Evolutionary conservation across 2,797 vertebrate species (phyloP).

Genomic region (Chiloscyllium punctatum): DNA sequence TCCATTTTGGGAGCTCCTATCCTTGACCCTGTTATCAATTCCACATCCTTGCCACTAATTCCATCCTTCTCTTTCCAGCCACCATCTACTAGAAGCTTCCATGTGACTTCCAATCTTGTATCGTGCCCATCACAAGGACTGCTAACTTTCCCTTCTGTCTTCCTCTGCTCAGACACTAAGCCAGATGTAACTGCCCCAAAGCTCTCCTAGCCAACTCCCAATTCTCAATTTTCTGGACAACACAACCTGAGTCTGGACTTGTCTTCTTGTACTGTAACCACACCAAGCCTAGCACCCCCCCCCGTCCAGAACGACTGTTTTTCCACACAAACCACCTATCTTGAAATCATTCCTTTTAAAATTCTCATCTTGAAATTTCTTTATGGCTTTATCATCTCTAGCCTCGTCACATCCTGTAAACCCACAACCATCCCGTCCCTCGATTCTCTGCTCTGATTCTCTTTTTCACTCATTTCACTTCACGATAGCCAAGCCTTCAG

Average conservation of each 20-base stretch:
- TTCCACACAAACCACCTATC: no score
- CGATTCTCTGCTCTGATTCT: neutral
- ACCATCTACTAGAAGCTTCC: neutral
- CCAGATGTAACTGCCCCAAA: neutral
- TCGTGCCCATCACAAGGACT: neutral
- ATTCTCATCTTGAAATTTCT: neutral
- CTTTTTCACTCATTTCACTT: neutral
- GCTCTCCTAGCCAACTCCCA: neutral
- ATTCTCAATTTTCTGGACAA: neutral
- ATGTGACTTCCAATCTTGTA: neutral
- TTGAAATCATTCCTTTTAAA: neutral
- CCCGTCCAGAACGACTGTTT: no score
- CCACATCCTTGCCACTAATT: neutral
- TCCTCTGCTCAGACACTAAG: neutral
- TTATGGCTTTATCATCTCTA: neutral
- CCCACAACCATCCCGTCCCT: neutral
- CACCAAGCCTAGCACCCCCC: neutral
- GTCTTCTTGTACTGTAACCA: neutral
- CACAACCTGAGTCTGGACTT: neutral
- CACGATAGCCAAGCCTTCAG: neutral
- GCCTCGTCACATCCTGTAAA: neutral
- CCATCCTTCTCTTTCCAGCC: neutral
- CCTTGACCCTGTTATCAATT: neutral
- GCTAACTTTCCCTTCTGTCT: neutral
- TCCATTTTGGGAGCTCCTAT: neutral